Percentiles rank a stretch among this genome's conserved stretches.
These are phyloP conservation scores for Magallana gigas DNA, from an alignment of 1,140 invertebrate genomes.

Conservation along the genomic window DNA sequence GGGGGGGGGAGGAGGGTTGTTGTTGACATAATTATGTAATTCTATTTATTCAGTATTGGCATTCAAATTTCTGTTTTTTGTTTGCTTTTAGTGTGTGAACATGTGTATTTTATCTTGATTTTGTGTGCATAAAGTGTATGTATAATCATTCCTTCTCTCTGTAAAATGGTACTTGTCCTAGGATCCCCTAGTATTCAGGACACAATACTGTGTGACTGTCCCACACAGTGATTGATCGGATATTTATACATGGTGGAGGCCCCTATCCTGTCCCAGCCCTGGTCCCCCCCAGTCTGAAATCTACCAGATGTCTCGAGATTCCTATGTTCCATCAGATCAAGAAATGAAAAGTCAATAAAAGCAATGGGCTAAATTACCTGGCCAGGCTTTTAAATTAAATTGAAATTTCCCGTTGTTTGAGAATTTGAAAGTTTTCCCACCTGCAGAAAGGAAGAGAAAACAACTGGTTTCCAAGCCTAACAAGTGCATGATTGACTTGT, in stretches of 20 bases:
- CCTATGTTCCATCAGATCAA: background rate
- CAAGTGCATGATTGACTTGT: constrained; percentile 26
- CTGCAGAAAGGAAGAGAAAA: background rate
- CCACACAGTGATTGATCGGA: too few relatives aligned
- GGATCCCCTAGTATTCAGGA: too few relatives aligned
- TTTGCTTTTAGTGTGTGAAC: too few relatives aligned
- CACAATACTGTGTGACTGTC: too few relatives aligned
- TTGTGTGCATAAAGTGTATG: too few relatives aligned
- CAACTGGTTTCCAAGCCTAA: background rate
- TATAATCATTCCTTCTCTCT: too few relatives aligned
- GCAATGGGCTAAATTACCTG: background rate
- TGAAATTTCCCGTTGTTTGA: constrained; percentile 11
- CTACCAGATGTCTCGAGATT: background rate
- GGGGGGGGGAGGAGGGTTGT: background rate
- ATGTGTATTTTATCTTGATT: too few relatives aligned
- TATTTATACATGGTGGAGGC: too few relatives aligned
- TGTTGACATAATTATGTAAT: background rate
- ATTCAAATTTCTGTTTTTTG: too few relatives aligned
- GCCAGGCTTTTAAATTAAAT: constrained; percentile 15
- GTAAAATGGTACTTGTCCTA: too few relatives aligned
- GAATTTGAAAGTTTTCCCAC: constrained; percentile 15
- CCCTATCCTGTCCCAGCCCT: too few relatives aligned
- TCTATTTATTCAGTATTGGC: background rate
- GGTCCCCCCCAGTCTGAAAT: too few relatives aligned
- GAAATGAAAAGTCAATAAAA: constrained; percentile 18